A percentile compares a stretch with the other conserved stretches of the same genome.
These are phyloP conservation scores for Sesamia nonagrioides DNA, from an alignment of 1,140 invertebrate genomes.

Conservation along the genomic window DNA sequence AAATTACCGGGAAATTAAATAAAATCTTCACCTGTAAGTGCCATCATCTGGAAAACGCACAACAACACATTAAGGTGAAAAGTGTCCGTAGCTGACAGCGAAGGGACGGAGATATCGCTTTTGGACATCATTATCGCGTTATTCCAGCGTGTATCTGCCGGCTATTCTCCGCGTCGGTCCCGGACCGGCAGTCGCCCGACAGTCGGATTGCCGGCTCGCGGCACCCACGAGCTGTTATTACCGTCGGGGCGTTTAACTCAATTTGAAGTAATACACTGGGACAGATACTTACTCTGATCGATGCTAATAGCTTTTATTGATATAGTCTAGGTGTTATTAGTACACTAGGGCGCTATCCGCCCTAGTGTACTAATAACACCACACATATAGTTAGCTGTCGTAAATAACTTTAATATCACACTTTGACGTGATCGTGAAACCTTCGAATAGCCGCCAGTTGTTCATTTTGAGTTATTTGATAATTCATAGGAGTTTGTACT, in stretches of 20 bases:
- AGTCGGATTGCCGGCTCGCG: slow-evolving; percentile 50
- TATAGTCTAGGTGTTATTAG: slow-evolving; percentile 81
- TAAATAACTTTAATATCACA: slow-evolving; percentile 80
- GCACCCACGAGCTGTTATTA: slow-evolving; percentile 64
- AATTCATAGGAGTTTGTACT: slow-evolving; percentile 57
- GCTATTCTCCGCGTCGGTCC: slow-evolving; percentile 32
- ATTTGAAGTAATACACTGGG: slow-evolving; percentile 74
- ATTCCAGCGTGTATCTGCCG: slow-evolving; percentile 14
- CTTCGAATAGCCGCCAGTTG: slow-evolving; percentile 68
- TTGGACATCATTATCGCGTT: slow-evolving; percentile 32
- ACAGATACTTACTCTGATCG: slow-evolving; percentile 82
- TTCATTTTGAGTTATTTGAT: slow-evolving; percentile 76
- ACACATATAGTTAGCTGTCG: slow-evolving; percentile 70
- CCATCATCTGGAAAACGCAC: slow-evolving; percentile 7
- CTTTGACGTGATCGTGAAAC: slow-evolving; percentile 72
- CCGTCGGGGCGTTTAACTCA: slow-evolving; percentile 73
- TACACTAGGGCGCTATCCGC: slow-evolving; percentile 64
- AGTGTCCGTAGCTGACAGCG: slow-evolving; percentile 9
- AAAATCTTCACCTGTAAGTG: neutral
- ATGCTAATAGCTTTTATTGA: slow-evolving; percentile 85
- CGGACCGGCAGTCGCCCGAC: slow-evolving; percentile 47
- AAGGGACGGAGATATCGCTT: slow-evolving; percentile 30
- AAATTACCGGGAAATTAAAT: slow-evolving; percentile 18
- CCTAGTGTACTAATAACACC: too few species aligned
- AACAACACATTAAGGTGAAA: slow-evolving; percentile 25